Evolutionary conservation across 2,797 vertebrate species (phyloP), one percentile per base, ranked within the genome.

Genomic region (Ciconia nigra): DNA sequence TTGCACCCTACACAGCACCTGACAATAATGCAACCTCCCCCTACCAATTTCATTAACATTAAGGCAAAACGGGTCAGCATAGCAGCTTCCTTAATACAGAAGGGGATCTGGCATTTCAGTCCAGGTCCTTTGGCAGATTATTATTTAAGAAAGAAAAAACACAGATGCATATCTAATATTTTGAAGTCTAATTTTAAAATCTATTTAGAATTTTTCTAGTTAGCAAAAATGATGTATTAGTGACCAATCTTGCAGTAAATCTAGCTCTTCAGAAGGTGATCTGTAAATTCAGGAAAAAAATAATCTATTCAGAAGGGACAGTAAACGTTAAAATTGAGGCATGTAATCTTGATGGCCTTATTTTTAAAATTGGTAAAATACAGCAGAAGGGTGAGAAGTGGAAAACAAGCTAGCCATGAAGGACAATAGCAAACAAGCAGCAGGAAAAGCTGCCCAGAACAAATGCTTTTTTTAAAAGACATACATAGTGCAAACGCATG

Each of bases 401-500:
- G 21, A 37, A 46, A 80, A 55, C 7, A 70, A 73, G 14, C 7
- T 15, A 59, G 41, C 17, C 18, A 13, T 8, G 15, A 78, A 83
- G 52, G 11, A 67, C 20, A 33, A 51, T 0, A 72, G 46, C 29
- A 82, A 65, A 55, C n/a, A 58, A 66, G 31, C 11, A 54, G 33
- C 16, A 35, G 49, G n/a, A 87, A 87, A 87, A 91, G 29, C 37
- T 93, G 44, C 26, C 76, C 52, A 63, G 51, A 90, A 52, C 37
- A 81, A 88, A 77, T 8, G 13, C 8, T 39, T 4, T 74, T 54
- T 63, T 65, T 39, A 39, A 13, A 61, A 65, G 62, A 28, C 24
- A 19, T 7, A 25, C 1, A 4, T 21, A 39, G 57, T 3, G 41
- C 26, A 29, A 44, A n/a, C 11, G 19, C 15, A 21, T 0, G 2